Evolutionary conservation across 2,888 invertebrate species (phyloP), one percentile per base, ranked within the genome.

Genomic region (Lasioglossum morio): DNA sequence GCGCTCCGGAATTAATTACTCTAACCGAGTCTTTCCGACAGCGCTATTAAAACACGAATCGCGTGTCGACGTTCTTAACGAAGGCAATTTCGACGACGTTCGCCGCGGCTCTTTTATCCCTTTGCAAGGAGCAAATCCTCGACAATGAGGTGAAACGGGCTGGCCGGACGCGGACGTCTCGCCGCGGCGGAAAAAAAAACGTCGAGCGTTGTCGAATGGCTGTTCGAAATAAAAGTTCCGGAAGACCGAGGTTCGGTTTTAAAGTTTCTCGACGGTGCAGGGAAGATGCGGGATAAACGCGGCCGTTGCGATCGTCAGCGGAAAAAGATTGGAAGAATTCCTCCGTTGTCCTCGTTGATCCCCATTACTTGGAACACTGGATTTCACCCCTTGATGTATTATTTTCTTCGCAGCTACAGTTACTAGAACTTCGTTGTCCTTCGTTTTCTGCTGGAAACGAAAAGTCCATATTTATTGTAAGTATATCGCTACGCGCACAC

Each of bases 41-140:
- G 57, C 43, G 72, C 76, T 63, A 73, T 81, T 83, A 81, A 83
- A 81, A 72, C 81, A 27, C 69, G 80, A 70, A 37, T 80, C 82
- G 63, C 83, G 82, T 66, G 81, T 81, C 83, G 84, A 53, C 66
- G 30, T 77, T 77, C 43, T 72, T 84, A 84, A 84, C 84, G 84
- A 84, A 84, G 82, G 66, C 37, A 84, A 84, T 84, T 77, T 46
- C 53, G 37, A 66, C 69, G 46, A 73, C 57, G 74, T 30, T 48
- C 76, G 30, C 43, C 12, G 5, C 40, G 30, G 53, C 48, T n/a
- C 48, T n/a, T n/a, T 72, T 73, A 46, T 84, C 27, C 57, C 43
- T 27, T 34, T 16, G 16, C 53, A 23, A n/a, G 43, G 27, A 69
- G 77, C n/a, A 37, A 77, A 82, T 77, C 57, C 66, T 19, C 60